Percentiles rank a stretch among this genome's conserved stretches.
Evolutionary conservation across 2,797 vertebrate species (phyloP).

Genomic region (Mus spretus): DNA sequence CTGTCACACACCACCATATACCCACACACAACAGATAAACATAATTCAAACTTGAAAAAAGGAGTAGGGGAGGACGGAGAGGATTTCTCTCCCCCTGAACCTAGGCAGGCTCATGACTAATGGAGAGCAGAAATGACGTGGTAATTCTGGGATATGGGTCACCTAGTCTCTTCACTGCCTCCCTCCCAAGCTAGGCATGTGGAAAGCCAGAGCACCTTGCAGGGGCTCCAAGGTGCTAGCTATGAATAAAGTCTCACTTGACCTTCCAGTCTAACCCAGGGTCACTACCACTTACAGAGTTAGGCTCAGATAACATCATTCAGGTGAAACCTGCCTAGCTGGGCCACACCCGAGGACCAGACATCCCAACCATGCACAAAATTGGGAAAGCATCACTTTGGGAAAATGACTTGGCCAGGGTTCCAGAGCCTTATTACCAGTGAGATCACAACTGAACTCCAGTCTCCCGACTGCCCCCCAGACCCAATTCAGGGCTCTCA

Average conservation of each 20-base stretch:
- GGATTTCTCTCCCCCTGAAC: not conserved
- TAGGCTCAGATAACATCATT: not conserved
- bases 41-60: not conserved
- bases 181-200: not conserved
- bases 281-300: not conserved
- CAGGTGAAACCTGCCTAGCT: not conserved
- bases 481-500: not conserved
- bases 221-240: not conserved
- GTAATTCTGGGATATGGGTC: not conserved
- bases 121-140: not conserved
- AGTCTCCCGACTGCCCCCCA: not conserved
- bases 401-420: not conserved
- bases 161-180: not conserved
- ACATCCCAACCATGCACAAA: not conserved
- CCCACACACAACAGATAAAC: not conserved
- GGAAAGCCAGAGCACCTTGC: not conserved
- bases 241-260: not conserved
- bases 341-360: not conserved
- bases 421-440: not conserved
- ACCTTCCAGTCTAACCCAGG: not conserved
- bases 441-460: constrained; percentile 20
- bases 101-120: not conserved
- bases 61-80: not conserved
- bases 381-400: constrained; percentile 5
- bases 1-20: not conserved